phyloP scores from a whole-genome alignment of 1,140 invertebrate species.

The Matsumurasca onukii region DNA sequence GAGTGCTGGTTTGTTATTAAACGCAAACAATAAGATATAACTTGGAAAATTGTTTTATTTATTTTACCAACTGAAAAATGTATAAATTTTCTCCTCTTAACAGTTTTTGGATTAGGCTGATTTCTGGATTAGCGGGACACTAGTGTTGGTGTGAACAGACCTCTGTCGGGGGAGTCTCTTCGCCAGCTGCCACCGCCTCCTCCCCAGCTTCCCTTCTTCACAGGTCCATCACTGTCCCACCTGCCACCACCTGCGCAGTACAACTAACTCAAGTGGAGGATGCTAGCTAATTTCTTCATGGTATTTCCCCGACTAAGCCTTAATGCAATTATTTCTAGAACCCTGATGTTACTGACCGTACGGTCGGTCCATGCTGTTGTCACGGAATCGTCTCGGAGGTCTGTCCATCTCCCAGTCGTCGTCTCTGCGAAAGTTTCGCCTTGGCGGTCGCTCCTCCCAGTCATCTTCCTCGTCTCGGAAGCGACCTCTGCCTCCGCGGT shows the following conservation, averaged over 20 bases:
- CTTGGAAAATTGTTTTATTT: too few species aligned
- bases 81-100: too few species aligned
- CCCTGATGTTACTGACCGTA: not conserved
- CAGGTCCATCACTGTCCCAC: not conserved
- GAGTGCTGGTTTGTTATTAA: too few species aligned
- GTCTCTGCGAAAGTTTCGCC: not conserved
- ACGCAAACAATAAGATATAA: too few species aligned
- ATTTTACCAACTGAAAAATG: too few species aligned
- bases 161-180: not conserved
- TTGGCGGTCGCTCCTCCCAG: not conserved
- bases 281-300: not conserved
- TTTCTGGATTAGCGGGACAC: too few species aligned
- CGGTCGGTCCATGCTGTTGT: conserved; percentile 9
- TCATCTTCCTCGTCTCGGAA: conserved; percentile 10
- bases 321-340: not conserved
- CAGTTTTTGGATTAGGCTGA: too few species aligned
- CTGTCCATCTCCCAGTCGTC: conserved; percentile 15
- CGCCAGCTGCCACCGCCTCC: not conserved
- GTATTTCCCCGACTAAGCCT: not conserved
- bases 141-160: too few species aligned
- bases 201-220: not conserved
- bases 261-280: not conserved
- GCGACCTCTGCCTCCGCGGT: conserved; percentile 21
- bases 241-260: not conserved
- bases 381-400: not conserved